Evolutionary conservation across 2,888 invertebrate genomes (phyloP).

Genomic region (Scrobipalpa costella): DNA sequence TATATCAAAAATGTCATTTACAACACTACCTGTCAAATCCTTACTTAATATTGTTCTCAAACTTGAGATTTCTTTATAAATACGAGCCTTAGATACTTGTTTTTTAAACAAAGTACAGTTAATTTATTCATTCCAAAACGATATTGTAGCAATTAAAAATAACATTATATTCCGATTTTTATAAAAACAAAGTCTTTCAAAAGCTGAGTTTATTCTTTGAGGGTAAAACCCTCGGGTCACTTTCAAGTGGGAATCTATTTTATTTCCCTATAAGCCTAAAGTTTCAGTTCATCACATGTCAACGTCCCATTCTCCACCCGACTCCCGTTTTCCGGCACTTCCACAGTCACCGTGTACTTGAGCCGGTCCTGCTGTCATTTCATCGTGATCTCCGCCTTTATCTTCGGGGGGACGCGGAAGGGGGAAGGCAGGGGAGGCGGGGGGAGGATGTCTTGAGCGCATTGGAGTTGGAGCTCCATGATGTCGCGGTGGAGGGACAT

Average conservation of each 20-base stretch:
- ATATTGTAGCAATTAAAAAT: no score
- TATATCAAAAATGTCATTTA: no score
- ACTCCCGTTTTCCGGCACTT: slow-evolving; percentile 40
- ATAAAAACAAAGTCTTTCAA: no score
- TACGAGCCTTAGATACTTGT: no score
- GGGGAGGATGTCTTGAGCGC: slow-evolving; percentile 43
- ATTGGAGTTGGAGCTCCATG: slow-evolving; percentile 67
- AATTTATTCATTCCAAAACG: no score
- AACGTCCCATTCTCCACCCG: slow-evolving; percentile 32
- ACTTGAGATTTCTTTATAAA: no score
- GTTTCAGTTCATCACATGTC: slow-evolving; percentile 34
- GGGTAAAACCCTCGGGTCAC: no score
- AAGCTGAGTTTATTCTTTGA: no score
- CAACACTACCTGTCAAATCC: no score
- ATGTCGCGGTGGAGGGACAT: slow-evolving; percentile 73
- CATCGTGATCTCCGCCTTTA: slow-evolving; percentile 68
- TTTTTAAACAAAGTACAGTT: no score
- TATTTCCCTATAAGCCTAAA: not conserved
- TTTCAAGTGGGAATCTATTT: not conserved
- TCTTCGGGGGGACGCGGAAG: slow-evolving; percentile 57
- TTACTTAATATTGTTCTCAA: no score
- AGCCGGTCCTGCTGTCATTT: slow-evolving; percentile 59
- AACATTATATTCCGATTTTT: no score
- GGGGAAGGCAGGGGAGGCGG: slow-evolving; percentile 40
- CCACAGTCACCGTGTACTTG: slow-evolving; percentile 48